phyloP scores from a whole-genome alignment of 2,888 invertebrate genomes.

The Lepidonotus clava region DNA sequence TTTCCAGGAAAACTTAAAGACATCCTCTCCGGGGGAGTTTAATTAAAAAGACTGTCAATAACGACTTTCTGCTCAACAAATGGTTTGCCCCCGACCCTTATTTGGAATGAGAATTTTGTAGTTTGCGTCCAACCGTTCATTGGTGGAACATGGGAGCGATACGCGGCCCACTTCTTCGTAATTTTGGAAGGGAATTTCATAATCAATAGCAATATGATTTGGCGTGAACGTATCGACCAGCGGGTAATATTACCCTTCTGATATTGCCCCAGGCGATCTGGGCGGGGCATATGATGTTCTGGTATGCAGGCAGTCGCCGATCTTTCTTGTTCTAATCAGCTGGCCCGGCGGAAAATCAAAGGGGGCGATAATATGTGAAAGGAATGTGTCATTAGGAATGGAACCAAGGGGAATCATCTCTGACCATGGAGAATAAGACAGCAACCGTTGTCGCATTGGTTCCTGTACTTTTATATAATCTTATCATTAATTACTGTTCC shows the following conservation, averaged over 20 bases:
- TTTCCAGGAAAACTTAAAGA: background rate
- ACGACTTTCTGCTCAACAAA: background rate
- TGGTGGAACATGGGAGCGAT: too few relatives aligned
- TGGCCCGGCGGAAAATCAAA: constrained; percentile 1
- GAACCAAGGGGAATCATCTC: too few relatives aligned
- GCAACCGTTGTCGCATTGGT: too few relatives aligned
- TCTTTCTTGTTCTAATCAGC: background rate
- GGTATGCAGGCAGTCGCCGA: background rate
- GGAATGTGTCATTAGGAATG: constrained; percentile 19
- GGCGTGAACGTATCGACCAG: background rate
- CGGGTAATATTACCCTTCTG: background rate
- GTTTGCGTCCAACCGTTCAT: too few relatives aligned
- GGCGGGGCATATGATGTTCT: background rate
- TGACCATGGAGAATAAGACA: too few relatives aligned
- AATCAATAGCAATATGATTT: background rate
- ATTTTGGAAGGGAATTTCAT: background rate
- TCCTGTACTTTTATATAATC: too few relatives aligned
- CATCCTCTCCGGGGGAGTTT: background rate
- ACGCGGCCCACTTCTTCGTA: too few relatives aligned
- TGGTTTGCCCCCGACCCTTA: too few relatives aligned
- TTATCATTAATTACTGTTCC: too few relatives aligned
- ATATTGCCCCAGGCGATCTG: background rate
- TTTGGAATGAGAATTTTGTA: too few relatives aligned
- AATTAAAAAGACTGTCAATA: background rate
- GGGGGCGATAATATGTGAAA: constrained; percentile 45